Evolutionary conservation across 2,113 vertebrate genomes (phyloP).

Genomic region (Mirounga angustirostris): DNA sequence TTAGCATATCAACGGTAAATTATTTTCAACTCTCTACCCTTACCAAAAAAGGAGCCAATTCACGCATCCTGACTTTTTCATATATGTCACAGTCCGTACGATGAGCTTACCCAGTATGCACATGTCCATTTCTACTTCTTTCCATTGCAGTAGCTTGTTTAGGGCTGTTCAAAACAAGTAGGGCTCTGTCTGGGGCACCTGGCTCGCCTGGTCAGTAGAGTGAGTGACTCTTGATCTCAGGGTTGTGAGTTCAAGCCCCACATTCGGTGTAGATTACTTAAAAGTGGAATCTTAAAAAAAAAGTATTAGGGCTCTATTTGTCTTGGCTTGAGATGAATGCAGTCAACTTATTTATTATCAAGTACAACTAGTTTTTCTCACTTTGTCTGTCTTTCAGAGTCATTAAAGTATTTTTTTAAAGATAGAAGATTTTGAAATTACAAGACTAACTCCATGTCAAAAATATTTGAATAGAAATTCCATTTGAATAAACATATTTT

Average conservation of each 20-base stretch:
- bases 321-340: slow-evolving; percentile 16
- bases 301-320: neutral
- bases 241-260: neutral
- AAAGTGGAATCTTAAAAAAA: neutral
- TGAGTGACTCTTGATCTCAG: neutral
- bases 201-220: neutral
- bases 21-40: neutral
- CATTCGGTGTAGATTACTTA: neutral
- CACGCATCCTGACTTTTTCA: neutral
- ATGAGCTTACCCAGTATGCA: neutral
- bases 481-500: neutral
- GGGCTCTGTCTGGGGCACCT: neutral
- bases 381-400: slow-evolving; percentile 31
- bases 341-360: slow-evolving; percentile 42
- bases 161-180: neutral
- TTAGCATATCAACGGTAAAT: neutral
- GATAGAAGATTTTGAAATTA: neutral
- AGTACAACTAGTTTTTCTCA: neutral
- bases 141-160: neutral
- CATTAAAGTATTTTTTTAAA: neutral
- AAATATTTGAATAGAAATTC: slow-evolving; percentile 38
- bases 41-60: neutral
- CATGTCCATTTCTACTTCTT: neutral
- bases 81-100: neutral
- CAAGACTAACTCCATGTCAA: neutral